These are phyloP conservation scores for Archivesica marissinica DNA, from an alignment of 1,140 invertebrate genomes.

Conservation along the genomic window DNA sequence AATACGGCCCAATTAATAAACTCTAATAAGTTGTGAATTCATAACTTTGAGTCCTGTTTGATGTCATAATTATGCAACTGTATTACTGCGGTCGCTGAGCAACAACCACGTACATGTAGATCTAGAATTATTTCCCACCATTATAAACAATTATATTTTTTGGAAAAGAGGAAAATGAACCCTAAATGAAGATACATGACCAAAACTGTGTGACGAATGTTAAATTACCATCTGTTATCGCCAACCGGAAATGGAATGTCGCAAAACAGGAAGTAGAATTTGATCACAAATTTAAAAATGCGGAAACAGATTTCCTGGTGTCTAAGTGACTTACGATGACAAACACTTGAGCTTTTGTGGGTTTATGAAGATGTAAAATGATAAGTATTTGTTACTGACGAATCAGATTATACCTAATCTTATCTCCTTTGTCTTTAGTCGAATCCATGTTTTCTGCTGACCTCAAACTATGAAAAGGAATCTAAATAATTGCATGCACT, in stretches of 20 bases:
- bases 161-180: too few relatives aligned
- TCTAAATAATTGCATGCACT: too few relatives aligned
- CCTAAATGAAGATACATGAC: conserved; percentile 1
- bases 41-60: too few relatives aligned
- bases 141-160: too few relatives aligned
- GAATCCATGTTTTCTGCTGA: neutral
- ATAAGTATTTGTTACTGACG: conserved; percentile 8
- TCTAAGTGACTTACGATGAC: conserved; percentile 25
- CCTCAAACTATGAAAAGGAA: too few relatives aligned
- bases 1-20: too few relatives aligned
- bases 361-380: neutral
- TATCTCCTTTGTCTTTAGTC: neutral
- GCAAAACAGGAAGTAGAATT: conserved; percentile 30
- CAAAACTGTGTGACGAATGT: neutral
- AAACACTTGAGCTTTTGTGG: conserved; percentile 7
- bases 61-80: too few relatives aligned
- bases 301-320: conserved; percentile 28
- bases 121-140: too few relatives aligned
- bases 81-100: too few relatives aligned
- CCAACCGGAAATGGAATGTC: conserved; percentile 23
- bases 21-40: too few relatives aligned
- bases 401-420: neutral
- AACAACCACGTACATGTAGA: too few relatives aligned
- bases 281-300: conserved; percentile 20
- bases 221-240: conserved; percentile 12